Conservation (phyloP, 1,140 invertebrate species). For the Hydropsyche tenuis region DNA sequence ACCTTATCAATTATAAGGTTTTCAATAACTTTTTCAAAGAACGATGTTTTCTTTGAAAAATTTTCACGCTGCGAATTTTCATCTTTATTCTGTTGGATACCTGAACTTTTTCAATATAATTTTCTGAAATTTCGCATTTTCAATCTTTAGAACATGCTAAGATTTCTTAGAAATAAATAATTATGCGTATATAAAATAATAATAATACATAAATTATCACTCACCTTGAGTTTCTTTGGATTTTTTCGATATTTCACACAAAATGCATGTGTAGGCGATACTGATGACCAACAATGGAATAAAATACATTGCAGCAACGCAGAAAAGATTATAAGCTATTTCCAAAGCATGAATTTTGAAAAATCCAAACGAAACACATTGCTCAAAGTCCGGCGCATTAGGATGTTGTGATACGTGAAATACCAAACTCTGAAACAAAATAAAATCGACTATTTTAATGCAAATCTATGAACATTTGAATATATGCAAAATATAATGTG, state of each 20-base stretch:
- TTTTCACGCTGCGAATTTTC: too few species aligned
- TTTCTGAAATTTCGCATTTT: too few species aligned
- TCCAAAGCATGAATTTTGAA: constrained; percentile 69
- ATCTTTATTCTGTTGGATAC: too few species aligned
- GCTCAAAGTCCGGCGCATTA: constrained; percentile 69
- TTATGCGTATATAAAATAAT: too few species aligned
- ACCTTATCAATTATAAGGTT: too few species aligned
- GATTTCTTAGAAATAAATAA: too few species aligned
- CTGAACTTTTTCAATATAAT: too few species aligned
- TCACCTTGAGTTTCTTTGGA: constrained; percentile 69
- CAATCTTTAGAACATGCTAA: too few species aligned
- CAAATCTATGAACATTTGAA: too few species aligned
- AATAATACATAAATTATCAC: background rate
- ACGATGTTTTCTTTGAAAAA: too few species aligned
- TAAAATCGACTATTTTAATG: background rate
- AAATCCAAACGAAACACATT: constrained; percentile 81
- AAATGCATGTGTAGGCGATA: constrained; percentile 75
- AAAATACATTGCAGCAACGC: constrained; percentile 78
- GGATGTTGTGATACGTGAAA: constrained; percentile 77
- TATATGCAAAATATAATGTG: too few species aligned
- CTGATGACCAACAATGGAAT: constrained; percentile 77
- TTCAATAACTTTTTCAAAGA: too few species aligned
- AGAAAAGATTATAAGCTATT: constrained; percentile 78
- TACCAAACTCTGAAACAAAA: constrained; percentile 72
- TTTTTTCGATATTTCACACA: constrained; percentile 75